phyloP scores from a whole-genome alignment of 2,113 vertebrate genomes.

The Chaetops frenatus region DNA sequence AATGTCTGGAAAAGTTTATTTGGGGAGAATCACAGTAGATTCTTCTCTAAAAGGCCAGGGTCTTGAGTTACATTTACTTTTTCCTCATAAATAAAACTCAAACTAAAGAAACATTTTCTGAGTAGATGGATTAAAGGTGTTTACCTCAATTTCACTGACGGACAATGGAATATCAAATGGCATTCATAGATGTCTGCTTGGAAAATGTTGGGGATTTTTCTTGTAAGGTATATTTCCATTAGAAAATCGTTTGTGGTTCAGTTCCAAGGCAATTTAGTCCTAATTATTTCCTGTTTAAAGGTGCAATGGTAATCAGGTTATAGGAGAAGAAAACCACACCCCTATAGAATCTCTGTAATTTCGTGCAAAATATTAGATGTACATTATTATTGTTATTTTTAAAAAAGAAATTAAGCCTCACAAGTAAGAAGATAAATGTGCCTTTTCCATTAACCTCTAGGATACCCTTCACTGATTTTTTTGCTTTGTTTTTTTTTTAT shows the following conservation, averaged over 20 bases:
- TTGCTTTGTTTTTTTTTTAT: not conserved
- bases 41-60: not conserved
- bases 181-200: not conserved
- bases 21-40: not conserved
- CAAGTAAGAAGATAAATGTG: not conserved
- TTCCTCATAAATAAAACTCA: not conserved
- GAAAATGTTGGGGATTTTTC: not conserved
- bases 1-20: not conserved
- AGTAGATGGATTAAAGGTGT: not conserved
- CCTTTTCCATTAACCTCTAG: not conserved
- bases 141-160: not conserved
- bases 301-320: not conserved
- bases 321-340: not conserved
- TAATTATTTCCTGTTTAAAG: not conserved
- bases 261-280: not conserved
- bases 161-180: not conserved
- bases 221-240: not conserved
- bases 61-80: not conserved
- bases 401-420: not conserved
- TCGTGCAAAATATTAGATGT: not conserved
- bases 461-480: not conserved
- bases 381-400: not conserved
- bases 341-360: not conserved
- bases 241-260: not conserved
- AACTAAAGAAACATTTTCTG: not conserved